phyloP scores from a whole-genome alignment of 2,888 invertebrate genomes.

The Trisateles emortualis region DNA sequence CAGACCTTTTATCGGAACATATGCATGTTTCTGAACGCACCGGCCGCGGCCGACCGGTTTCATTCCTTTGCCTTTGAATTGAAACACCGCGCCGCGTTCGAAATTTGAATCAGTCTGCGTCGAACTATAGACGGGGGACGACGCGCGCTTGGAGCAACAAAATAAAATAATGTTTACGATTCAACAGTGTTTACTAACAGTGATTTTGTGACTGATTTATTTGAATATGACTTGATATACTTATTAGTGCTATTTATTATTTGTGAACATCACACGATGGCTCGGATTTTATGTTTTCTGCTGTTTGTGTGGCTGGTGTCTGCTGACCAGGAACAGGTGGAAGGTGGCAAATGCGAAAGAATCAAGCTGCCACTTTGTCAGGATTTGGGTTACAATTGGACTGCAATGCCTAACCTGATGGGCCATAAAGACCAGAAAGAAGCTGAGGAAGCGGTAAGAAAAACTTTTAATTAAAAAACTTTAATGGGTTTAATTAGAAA shows the following conservation, averaged over 20 bases:
- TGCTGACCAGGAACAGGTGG: conserved; percentile 77
- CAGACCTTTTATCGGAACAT: conserved; percentile 83
- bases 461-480: conserved; percentile 11
- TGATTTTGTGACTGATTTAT: conserved; percentile 69
- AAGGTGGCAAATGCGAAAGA: conserved; percentile 90
- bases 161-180: conserved; percentile 72
- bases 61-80: conserved; percentile 77
- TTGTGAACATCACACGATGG: conserved; percentile 68
- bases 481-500: conserved; percentile 8
- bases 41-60: conserved; percentile 81
- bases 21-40: conserved; percentile 79
- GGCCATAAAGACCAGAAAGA: conserved; percentile 93
- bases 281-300: conserved; percentile 74
- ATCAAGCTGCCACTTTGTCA: conserved; percentile 93
- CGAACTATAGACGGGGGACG: conserved; percentile 50
- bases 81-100: conserved; percentile 69
- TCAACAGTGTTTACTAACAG: conserved; percentile 61
- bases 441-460: conserved; percentile 91
- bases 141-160: conserved; percentile 48
- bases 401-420: conserved; percentile 94
- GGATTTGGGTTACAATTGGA: conserved; percentile 94
- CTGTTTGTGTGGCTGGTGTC: conserved; percentile 71
- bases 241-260: conserved; percentile 51
- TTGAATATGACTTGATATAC: conserved; percentile 68
- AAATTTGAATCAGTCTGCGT: conserved; percentile 75